Evolutionary conservation across 2,888 invertebrate genomes (phyloP).

Genomic region (Troides helena): DNA sequence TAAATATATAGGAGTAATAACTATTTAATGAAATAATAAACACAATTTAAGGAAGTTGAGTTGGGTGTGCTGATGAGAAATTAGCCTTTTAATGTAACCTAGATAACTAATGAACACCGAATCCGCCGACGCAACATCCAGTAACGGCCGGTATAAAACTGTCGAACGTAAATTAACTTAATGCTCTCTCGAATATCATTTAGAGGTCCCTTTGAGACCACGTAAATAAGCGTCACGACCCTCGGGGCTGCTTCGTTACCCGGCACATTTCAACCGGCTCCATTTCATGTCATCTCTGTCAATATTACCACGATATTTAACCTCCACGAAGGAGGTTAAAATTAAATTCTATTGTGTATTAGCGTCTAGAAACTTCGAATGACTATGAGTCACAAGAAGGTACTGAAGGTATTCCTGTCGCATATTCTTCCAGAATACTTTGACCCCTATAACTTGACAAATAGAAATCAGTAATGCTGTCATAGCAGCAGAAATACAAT

Average conservation of each 20-base stretch:
- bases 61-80: background rate
- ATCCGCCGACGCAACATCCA: conserved; percentile 4
- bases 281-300: background rate
- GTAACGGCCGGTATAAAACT: conserved; percentile 12
- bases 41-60: no score
- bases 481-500: no score
- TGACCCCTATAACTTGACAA: no score
- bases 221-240: conserved; percentile 2
- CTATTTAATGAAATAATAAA: no score
- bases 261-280: background rate
- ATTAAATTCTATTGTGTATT: no score
- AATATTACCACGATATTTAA: background rate
- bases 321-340: no score
- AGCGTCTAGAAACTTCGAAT: no score
- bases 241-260: background rate
- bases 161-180: conserved; percentile 20
- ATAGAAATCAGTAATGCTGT: no score
- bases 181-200: conserved; percentile 23
- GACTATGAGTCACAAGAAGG: no score
- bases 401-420: no score
- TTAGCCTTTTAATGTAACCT: background rate
- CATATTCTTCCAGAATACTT: no score
- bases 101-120: conserved; percentile 6
- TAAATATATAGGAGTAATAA: no score
- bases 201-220: conserved; percentile 5